Evolutionary conservation across 2,797 vertebrate species (phyloP), one percentile per base, ranked within the genome.

Genomic region (Phylloscopus collybita): DNA sequence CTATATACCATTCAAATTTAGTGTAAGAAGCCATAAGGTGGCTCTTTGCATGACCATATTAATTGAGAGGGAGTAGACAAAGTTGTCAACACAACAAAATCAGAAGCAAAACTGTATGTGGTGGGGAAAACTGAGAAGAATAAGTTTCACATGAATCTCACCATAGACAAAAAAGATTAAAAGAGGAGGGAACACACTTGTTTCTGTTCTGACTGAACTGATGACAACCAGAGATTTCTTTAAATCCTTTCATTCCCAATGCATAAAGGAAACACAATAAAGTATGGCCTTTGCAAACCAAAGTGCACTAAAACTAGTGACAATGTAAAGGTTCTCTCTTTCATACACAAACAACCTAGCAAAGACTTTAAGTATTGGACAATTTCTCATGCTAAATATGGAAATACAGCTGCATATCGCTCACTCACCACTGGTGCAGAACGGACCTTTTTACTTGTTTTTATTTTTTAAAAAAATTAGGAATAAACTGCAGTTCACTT

Each of bases 391-490:
- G 10, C 5, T 32, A 69, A 47, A 16, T 29, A 40, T 60, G 16
- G 12, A 50, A 86, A 64, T 38, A 61, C 4, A 69, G 8, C 11
- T 56, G 29, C 26, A 3, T n/a, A 50, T 26, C 36, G 34, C 19
- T 11, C 40, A 65, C 8, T 54, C 3, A 21, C 0, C 29, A 59
- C 20, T 62, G 5, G 0, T 8, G 18, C 18, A 81, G 6, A 17
- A 86, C 81, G 23, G 38, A 53, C 40, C 66, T 64, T 44, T 49
- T 45, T 3, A 65, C 49, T 81, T 89, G 10, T 36, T 32, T 25
- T 8, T 29, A 2, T 4, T 19, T 54, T 54, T 19, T 6, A 17
- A 4, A 44, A 20, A 38, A 21, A 11, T 2, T 2, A 29, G 18
- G n/a, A 76, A 73, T 54, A 82, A 89, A 82, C 32, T 42, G 16